Evolutionary conservation across 2,113 vertebrate species (phyloP).

Genomic region (Pollachius pollachius): DNA sequence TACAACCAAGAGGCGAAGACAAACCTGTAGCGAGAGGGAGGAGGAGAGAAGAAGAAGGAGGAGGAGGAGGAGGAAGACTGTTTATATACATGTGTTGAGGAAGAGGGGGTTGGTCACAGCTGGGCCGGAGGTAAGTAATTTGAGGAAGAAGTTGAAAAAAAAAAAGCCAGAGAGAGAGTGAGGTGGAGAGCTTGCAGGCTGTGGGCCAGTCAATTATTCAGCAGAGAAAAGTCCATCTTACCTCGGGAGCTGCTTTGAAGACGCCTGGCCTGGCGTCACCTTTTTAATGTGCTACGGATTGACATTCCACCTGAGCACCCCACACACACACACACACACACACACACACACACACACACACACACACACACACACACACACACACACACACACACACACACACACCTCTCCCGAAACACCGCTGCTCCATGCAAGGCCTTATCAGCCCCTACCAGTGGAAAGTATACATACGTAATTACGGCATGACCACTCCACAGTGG

Average conservation of each 20-base stretch:
- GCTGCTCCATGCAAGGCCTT: conserved; percentile 19
- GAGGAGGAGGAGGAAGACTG: conserved; percentile 6
- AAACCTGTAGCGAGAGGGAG: conserved; percentile 1
- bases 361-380: not conserved
- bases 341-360: not conserved
- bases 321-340: not conserved
- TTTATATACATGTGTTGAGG: not conserved
- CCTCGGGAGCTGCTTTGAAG: conserved; percentile 46
- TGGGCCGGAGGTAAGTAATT: conserved; percentile 1
- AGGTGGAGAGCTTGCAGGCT: conserved; percentile 1
- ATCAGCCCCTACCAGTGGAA: conserved; percentile 48
- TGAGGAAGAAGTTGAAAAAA: no score
- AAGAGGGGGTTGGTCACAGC: conserved; percentile 11
- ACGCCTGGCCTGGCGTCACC: conserved; percentile 42
- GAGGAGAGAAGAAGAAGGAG: not conserved
- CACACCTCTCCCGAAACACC: not conserved
- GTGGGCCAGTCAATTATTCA: conserved; percentile 60
- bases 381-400: not conserved
- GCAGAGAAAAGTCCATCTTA: conserved; percentile 32
- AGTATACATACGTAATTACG: conserved; percentile 64
- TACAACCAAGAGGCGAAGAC: no score
- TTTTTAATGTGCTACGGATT: conserved; percentile 52
- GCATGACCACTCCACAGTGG: conserved; percentile 42
- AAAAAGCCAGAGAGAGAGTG: conserved; percentile 3
- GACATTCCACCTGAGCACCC: conserved; percentile 43